Evolutionary conservation across 1,140 invertebrate genomes (phyloP), one percentile per base, ranked within the genome.

Genomic region (Drosophila triauraria): DNA sequence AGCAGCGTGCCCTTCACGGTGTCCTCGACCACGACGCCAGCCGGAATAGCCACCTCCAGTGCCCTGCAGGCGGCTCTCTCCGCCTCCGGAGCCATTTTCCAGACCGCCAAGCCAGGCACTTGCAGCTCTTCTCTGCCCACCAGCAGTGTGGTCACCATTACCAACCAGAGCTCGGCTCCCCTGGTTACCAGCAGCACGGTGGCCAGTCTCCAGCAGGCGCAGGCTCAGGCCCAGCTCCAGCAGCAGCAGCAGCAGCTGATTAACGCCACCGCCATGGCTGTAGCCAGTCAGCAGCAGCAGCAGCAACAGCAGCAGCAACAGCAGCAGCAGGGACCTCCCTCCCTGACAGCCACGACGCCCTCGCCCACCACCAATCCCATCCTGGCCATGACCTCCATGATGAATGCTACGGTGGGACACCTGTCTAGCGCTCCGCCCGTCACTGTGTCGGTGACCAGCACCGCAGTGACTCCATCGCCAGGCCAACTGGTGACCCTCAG

Each of bases 21-120:
- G 85, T 88, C 93, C 78, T 84, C 93, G 60, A 71, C 94, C 88
- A 74, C 94, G 92, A 88, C 93, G 78, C 80, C 94, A 78, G 93
- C 80, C 3, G 90, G 82, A 30, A 91, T 92, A 51, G 91, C 91
- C 44, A 85, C 91, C 8, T 92, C 91, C 8, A 86, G 80, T 78
- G 84, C 79, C 17, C 57, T 90, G 27, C 85, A 90, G 50, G 85
- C 85, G 15, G 85, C 85, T 0, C 48, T 84, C 5, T 62, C 78
- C 0, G 72, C 84, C 1, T 71, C 74, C 0, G 84, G 84, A 5
- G 61, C 84, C 8, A 78, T 88, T 2, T 88, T 84, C 10, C 85
- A 90, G 44, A 84, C 80, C 0, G 61, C 83, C 27, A 65, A 78
- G 57, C 72, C 79, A 27, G 69, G 62, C 40, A 82, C 75, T 54